Evolutionary conservation across 2,888 invertebrate genomes (phyloP), one percentile per base, ranked within the genome.

Genomic region (Lasius fuliginosus): DNA sequence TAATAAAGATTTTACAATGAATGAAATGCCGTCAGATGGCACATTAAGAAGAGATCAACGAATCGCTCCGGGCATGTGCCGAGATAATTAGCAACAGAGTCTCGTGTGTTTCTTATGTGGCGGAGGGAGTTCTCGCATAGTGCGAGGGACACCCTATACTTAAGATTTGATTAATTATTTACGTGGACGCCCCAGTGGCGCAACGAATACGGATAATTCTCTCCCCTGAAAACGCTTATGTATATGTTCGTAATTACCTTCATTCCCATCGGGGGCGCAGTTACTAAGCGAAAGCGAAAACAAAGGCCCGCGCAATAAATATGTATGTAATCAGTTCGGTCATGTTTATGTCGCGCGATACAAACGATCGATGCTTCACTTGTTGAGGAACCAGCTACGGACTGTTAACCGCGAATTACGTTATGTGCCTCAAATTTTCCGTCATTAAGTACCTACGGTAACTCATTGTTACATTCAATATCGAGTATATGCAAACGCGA

Each of bases 141-240:
- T 90, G 88, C 85, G 71, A 82, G 84, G 82, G 88, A 86, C 88
- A 89, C 89, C 90, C 92, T 90, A 89, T 91, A 91, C 89, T 93
- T 92, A 93, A 92, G 89, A 86, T 89, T 88, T 92, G 92, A 94
- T 94, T 93, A 92, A 94, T 94, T 92, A 93, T 94, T 92, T 92
- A 90, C 89, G n/a, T 88, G 87, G 88, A 89, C 88, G 87, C 89
- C 89, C 86, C 81, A 86, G 85, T 87, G 85, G 85, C 33, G 86
- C 89, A 85, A 89, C 84, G 76, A 83, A 88, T 85, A 85, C 75
- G 83, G 82, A 85, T 85, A 85, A 84, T 83, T 84, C 76, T 84
- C 76, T 87, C 87, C 90, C 81, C 83, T 73, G 85, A 36, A 33
- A 46, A 9, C 6, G 42, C 5, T 9, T n/a, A 56, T 33, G 46